Evolutionary conservation across 2,797 vertebrate genomes (phyloP), one percentile per base, ranked within the genome.

Genomic region (Neosilurus hyrtlii): DNA sequence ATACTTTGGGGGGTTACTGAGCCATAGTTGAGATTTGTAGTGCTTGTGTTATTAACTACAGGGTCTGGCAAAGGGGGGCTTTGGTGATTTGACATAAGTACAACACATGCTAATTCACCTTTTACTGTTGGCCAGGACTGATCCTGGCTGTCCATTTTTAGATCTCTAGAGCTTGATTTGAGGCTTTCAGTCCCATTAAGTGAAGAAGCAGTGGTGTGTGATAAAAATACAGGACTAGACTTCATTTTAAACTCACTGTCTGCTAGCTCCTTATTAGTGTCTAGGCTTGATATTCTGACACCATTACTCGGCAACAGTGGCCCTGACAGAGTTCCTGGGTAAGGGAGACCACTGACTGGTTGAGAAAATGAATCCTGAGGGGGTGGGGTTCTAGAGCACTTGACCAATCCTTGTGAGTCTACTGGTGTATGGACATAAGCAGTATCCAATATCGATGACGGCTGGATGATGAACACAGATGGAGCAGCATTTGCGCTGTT

Each of bases 381-480:
- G 14, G 49, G n/a, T 56, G 57, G 51, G 15, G 52, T 52, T 12
- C 16, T 81, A 8, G 71, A 78, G 24, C 86, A 71, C 20, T 85
- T 83, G 18, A 71, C 77, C 16, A 65, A 52, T 70, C 26, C 76
- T 24, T 84, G 81, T 18, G 65, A 18, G 56, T 18, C 11, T 62
- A 20, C 51, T 66, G 22, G 30, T 62, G 26, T 4, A 84, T 16
- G 57, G 35, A 57, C 56, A 82, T 43, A n/a, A 84, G 79, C 67
- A 0, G 73, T 78, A 22, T 82, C 80, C 37, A 88, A 72, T 15
- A 77, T 26, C 10, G 84, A 7, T 4, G 85, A 68, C 51, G 83
- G 78, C 52, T 81, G 83, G 61, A 87, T 82, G 54, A 89, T 22
- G 49, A 86, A 76, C 49, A 88, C 14, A n/a, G 86, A 26, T 18